Evolutionary conservation across 2,113 vertebrate species (phyloP).

Genomic region (Sinocyclocheilus anshuiensis): DNA sequence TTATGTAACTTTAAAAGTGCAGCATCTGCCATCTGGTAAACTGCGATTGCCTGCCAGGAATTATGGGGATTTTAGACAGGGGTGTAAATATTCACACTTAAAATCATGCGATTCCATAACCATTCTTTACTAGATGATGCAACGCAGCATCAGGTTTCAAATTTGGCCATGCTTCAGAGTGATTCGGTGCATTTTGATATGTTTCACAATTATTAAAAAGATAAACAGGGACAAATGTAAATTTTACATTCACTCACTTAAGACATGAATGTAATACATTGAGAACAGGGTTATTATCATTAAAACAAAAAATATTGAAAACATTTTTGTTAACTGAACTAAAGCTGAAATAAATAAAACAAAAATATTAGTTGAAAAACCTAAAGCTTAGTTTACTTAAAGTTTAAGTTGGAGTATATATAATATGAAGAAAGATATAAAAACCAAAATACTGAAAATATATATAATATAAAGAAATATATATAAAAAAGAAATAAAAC

Average conservation of each 20-base stretch:
- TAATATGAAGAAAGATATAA: too few relatives aligned
- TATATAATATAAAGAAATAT: too few relatives aligned
- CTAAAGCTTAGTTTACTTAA: too few relatives aligned
- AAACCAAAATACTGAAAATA: too few relatives aligned
- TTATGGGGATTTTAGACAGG: background rate
- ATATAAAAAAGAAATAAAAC: too few relatives aligned
- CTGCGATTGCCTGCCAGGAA: background rate
- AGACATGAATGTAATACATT: background rate
- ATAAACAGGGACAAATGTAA: background rate
- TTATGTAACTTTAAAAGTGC: background rate
- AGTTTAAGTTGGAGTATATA: too few relatives aligned
- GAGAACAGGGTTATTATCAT: background rate
- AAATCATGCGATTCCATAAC: background rate
- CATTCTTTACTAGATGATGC: background rate
- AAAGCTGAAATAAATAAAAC: background rate
- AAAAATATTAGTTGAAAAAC: too few relatives aligned
- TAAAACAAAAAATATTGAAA: background rate
- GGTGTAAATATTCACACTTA: background rate
- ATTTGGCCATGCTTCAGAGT: background rate
- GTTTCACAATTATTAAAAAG: background rate
- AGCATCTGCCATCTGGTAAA: background rate
- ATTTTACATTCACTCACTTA: background rate
- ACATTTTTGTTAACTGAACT: background rate
- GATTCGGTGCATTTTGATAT: background rate
- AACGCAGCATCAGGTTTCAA: background rate